Conservation (phyloP, 2,113 vertebrate genomes). For the Grammomys dolichurus region DNA sequence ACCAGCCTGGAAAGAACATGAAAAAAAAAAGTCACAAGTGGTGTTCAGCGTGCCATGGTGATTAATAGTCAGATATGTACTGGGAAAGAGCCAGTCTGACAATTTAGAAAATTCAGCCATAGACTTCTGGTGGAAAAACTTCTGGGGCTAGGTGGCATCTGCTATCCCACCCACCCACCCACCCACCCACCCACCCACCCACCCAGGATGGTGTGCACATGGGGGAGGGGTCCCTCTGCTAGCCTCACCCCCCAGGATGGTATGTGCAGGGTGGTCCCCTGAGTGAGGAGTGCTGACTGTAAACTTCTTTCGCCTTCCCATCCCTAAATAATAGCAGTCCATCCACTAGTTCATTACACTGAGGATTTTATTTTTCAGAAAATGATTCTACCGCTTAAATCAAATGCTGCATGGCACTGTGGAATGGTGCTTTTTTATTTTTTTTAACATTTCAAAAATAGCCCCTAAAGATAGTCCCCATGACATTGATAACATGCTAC, state of each 20-base stretch:
- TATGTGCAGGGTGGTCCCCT: fast-evolving
- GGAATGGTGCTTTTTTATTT: background rate
- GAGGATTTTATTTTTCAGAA: background rate
- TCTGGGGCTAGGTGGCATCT: background rate
- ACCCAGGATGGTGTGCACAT: background rate
- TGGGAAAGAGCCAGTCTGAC: background rate
- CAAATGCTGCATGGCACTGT: background rate
- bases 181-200: background rate
- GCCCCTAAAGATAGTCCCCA: background rate
- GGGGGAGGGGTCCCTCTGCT: background rate
- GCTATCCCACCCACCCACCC: too few relatives aligned
- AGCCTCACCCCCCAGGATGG: too few relatives aligned
- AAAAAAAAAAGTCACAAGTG: background rate
- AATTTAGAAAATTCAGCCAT: background rate
- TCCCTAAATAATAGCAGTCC: background rate
- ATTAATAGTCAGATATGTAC: background rate
- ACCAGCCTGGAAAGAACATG: background rate
- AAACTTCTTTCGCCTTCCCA: fast-evolving
- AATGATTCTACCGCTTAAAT: background rate
- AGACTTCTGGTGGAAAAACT: background rate
- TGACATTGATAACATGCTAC: background rate
- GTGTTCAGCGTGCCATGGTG: background rate
- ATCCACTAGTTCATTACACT: background rate
- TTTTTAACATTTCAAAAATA: constrained; percentile 8
- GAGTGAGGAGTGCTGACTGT: background rate